Percentiles rank a stretch among this genome's conserved stretches.
phyloP scores from a whole-genome alignment of 1,140 invertebrate species.

The Lucilia sericata region DNA sequence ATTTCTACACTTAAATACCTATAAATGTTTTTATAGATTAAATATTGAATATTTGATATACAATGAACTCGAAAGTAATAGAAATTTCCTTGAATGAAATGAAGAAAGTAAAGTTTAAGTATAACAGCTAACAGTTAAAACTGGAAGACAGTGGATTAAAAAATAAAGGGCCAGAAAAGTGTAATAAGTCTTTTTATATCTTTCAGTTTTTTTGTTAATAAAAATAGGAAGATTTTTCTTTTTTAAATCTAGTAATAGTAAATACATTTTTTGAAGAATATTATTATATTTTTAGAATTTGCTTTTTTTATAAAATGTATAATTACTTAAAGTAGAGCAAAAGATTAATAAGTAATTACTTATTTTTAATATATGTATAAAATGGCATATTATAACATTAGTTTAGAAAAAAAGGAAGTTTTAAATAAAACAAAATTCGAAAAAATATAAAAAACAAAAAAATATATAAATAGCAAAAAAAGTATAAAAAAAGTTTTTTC shows the following conservation, averaged over 20 bases:
- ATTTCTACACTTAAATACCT: too few species aligned
- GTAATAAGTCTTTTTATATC: not conserved
- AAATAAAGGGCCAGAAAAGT: not conserved
- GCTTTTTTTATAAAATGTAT: not conserved
- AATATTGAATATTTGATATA: too few species aligned
- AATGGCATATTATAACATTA: not conserved
- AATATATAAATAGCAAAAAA: not conserved
- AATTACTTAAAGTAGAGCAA: not conserved
- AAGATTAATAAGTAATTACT: not conserved
- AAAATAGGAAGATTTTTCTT: not conserved
- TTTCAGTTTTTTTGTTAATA: not conserved
- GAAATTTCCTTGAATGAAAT: not conserved
- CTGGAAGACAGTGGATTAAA: constrained; percentile 28
- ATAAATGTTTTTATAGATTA: too few species aligned
- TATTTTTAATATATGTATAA: not conserved
- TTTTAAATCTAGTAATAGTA: not conserved
- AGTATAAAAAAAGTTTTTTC: not conserved
- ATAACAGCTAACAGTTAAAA: not conserved
- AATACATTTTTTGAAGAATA: not conserved
- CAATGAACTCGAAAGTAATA: not conserved
- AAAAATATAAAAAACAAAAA: too few species aligned
- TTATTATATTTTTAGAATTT: not conserved
- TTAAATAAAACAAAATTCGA: not conserved
- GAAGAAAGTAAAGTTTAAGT: not conserved
- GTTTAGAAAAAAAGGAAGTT: not conserved